Conservation (phyloP, 2,113 vertebrate species). For the Clarias batrachus region DNA sequence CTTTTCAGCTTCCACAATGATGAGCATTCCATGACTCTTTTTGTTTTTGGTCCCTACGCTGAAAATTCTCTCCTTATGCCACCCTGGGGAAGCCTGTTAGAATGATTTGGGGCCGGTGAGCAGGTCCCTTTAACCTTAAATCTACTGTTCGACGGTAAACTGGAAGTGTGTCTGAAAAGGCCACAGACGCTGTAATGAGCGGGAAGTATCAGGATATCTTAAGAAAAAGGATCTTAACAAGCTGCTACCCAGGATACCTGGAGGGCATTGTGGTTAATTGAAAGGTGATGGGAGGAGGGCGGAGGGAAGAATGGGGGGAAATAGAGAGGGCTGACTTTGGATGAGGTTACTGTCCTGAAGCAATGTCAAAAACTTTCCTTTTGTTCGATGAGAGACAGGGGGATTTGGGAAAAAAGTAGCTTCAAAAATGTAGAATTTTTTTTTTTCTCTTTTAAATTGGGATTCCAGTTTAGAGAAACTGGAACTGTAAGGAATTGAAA, state of each 20-base stretch:
- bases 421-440: background rate
- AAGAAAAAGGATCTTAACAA: constrained; percentile 19
- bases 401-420: constrained; percentile 26
- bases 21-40: constrained; percentile 10
- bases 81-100: background rate
- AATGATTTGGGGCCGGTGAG: background rate
- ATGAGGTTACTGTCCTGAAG: constrained; percentile 49
- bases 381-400: constrained; percentile 41
- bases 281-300: background rate
- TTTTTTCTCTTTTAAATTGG: background rate
- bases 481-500: background rate
- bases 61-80: background rate
- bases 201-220: constrained; percentile 3
- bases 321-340: constrained; percentile 23
- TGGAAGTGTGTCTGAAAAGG: background rate
- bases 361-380: constrained; percentile 16
- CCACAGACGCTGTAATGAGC: background rate
- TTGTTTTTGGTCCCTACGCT: background rate
- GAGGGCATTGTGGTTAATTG: constrained; percentile 31
- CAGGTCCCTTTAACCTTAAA: background rate
- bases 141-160: background rate
- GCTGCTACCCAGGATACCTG: constrained; percentile 33
- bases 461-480: background rate
- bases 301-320: constrained; percentile 10
- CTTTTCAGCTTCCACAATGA: constrained; percentile 21